Evolutionary conservation across 2,797 vertebrate species (phyloP), one percentile per base, ranked within the genome.

Genomic region (Mus minutoides): DNA sequence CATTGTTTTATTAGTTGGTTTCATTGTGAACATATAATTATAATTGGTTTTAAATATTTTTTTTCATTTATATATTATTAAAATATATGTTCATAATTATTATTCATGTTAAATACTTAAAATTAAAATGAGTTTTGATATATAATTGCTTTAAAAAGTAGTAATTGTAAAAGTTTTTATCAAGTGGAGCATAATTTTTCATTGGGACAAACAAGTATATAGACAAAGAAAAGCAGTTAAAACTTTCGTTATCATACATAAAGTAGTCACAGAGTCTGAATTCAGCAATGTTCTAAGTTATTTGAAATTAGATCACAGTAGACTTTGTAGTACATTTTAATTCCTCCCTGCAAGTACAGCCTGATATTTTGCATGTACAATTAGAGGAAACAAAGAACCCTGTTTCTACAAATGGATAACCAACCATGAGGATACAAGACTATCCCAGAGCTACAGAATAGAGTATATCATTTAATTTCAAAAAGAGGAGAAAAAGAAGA

Each of bases 371-470:
- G 88, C 95, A 92, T 86, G 73, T 83, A 67, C 84, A 96, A 93
- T 97, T 93, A 93, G 60, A 88, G 49, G 64, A 91, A 94, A 60
- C 46, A 62, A 96, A 93, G 93, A 90, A 92, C 16, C 26, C 79
- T 94, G 84, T 94, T 96, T 85, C 34, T 90, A 93, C 60, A 96
- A 96, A 97, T 86, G 79, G 87, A 93, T 76, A 96, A 79, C 71
- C 90, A 97, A 96, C 40, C 80, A 82, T 40, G 60, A 86, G 75
- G 80, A 91, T 73, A 77, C 64, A 43, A 29, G 58, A 80, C 89
- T 73, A 75, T 94, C 85, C 88, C 67, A 91, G 49, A 62, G 43
- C 24, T 52, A 54, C 34, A 87, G 84, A 26, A 58, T 13, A 86
- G 46, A 88, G 24, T 62, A 24, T 2, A 77, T 16, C 60, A 92